Percentiles rank a stretch among this genome's conserved stretches.
phyloP scores from a whole-genome alignment of 2,113 vertebrate species.

The Pimephales promelas region DNA sequence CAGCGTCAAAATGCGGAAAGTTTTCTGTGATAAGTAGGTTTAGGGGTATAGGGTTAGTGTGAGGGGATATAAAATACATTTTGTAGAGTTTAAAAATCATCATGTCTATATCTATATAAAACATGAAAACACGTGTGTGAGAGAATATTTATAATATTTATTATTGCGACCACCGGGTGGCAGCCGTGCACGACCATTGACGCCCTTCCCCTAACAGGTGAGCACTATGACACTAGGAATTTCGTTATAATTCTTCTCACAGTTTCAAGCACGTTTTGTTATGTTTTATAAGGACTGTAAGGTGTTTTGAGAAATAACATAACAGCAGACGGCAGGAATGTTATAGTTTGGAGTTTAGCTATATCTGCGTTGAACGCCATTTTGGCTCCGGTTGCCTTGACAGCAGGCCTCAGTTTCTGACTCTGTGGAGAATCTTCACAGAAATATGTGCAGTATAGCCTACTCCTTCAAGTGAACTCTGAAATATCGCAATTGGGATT shows the following conservation, averaged over 20 bases:
- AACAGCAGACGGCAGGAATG: background rate
- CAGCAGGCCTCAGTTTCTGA: conserved; percentile 48
- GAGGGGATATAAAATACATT: too few relatives aligned
- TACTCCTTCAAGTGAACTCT: background rate
- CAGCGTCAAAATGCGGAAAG: too few relatives aligned
- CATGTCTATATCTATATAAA: too few relatives aligned
- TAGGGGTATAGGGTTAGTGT: too few relatives aligned
- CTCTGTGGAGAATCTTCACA: conserved; percentile 1
- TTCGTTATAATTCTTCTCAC: background rate
- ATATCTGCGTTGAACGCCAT: conserved; percentile 50
- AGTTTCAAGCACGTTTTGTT: background rate
- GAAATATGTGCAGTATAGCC: background rate
- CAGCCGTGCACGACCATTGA: conserved; percentile 43
- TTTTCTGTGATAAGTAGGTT: too few relatives aligned
- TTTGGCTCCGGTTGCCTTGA: conserved; percentile 56
- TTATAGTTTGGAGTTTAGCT: background rate
- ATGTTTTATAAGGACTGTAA: background rate
- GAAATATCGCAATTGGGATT: background rate
- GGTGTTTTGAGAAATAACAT: background rate
- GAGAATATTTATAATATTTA: background rate
- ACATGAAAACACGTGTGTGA: too few relatives aligned
- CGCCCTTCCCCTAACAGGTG: conserved; percentile 40
- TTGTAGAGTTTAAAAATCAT: too few relatives aligned
- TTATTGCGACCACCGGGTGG: conserved; percentile 54
- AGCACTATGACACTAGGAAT: background rate